A percentile compares a stretch with the other conserved stretches of the same genome.
Evolutionary conservation across 1,140 invertebrate genomes (phyloP).

Genomic region (Apis dorsata): DNA sequence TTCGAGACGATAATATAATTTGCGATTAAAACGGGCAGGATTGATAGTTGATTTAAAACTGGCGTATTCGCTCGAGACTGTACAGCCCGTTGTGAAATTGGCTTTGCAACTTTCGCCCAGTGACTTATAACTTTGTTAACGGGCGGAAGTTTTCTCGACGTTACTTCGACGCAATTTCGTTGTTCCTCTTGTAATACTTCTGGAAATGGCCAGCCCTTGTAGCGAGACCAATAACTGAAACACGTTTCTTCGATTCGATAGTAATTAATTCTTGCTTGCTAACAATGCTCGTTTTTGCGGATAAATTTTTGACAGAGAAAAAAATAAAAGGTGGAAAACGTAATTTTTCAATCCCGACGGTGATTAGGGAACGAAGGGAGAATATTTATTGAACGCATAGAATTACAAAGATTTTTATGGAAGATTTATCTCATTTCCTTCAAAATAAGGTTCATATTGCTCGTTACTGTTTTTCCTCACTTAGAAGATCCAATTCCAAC

Average conservation of each 20-base stretch:
- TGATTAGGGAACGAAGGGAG: too few species aligned
- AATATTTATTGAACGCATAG: too few species aligned
- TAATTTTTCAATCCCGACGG: too few species aligned
- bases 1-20: conserved; percentile 19
- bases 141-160: conserved; percentile 18
- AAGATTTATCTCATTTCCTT: background rate
- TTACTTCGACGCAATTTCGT: conserved; percentile 10
- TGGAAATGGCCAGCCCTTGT: background rate
- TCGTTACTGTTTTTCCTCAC: background rate
- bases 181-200: background rate
- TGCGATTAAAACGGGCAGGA: background rate
- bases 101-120: conserved; percentile 23
- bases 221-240: background rate
- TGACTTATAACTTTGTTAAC: conserved; percentile 39
- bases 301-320: background rate
- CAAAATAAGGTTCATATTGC: background rate
- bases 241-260: background rate
- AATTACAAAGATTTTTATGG: too few species aligned
- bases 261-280: background rate
- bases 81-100: conserved; percentile 28
- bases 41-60: conserved; percentile 19
- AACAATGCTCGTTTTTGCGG: background rate
- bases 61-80: conserved; percentile 11
- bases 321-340: background rate
- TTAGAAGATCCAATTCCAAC: background rate